Evolutionary conservation across 1,140 invertebrate genomes (phyloP).

Genomic region (Ridgeia piscesae): DNA sequence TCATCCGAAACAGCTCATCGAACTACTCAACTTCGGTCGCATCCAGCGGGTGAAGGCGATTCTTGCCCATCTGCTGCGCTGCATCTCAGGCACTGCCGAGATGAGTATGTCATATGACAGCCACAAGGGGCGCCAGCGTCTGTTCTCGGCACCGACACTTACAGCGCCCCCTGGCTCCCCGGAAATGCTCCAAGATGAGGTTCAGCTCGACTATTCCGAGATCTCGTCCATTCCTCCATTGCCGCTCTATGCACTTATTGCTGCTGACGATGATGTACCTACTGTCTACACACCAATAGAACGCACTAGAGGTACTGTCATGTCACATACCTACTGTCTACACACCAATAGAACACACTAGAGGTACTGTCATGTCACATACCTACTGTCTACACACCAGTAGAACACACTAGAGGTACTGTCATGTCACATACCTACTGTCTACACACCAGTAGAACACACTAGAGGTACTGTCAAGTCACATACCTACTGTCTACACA

Average conservation of each 20-base stretch:
- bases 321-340: too few species aligned
- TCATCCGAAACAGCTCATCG: conserved; percentile 98
- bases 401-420: too few species aligned
- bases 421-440: too few species aligned
- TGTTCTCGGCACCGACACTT: conserved; percentile 35
- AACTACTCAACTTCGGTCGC: conserved; percentile 97
- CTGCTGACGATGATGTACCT: conserved; percentile 72
- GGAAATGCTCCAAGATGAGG: conserved; percentile 73
- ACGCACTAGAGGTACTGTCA: too few species aligned
- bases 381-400: too few species aligned
- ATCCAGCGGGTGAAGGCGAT: conserved; percentile 97
- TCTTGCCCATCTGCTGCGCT: conserved; percentile 87
- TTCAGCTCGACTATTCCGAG: conserved; percentile 90
- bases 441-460: too few species aligned
- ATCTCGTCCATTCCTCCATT: conserved; percentile 94
- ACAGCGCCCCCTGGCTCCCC: conserved; percentile 28
- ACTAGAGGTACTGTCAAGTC: too few species aligned
- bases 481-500: too few species aligned
- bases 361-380: too few species aligned
- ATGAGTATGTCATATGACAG: conserved; percentile 29
- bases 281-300: not conserved
- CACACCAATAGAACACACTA: too few species aligned
- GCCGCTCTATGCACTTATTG: conserved; percentile 91
- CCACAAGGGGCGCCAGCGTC: conserved; percentile 28
- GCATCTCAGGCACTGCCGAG: conserved; percentile 43